Evolutionary conservation across 2,888 invertebrate genomes (phyloP).

Genomic region (Hermaeophaga mercurialis): DNA sequence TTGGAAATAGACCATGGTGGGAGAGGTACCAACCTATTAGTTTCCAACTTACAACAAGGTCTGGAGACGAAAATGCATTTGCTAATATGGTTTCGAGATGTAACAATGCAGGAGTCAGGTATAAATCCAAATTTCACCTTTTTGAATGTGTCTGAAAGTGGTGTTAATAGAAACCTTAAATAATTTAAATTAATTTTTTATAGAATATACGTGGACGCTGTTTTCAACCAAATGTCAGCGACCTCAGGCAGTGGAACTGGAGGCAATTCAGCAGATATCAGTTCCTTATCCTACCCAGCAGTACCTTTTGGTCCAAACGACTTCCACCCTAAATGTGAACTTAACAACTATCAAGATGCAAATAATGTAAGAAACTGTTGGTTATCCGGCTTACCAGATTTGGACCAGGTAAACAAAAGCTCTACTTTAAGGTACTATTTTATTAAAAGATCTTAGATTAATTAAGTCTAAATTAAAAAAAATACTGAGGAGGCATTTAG

Average conservation of each 20-base stretch:
- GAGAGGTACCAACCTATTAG: constrained; percentile 89
- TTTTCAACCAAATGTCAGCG: constrained; percentile 79
- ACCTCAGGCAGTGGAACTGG: constrained; percentile 63
- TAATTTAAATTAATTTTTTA: too few species aligned
- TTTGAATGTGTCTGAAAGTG: too few species aligned
- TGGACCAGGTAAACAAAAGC: constrained; percentile 40
- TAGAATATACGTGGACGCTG: constrained; percentile 74
- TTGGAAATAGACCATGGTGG: constrained; percentile 77
- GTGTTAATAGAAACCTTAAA: too few species aligned
- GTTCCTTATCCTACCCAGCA: constrained; percentile 56
- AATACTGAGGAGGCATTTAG: too few species aligned
- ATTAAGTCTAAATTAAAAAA: too few species aligned
- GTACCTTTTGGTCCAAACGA: constrained; percentile 71
- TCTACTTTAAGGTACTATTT: too few species aligned
- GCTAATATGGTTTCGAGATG: constrained; percentile 78
- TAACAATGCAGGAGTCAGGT: constrained; percentile 77
- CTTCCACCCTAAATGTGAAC: constrained; percentile 71
- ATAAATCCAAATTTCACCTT: too few species aligned
- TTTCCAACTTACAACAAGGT: constrained; percentile 75
- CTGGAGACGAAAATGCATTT: constrained; percentile 77
- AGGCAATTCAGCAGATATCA: constrained; percentile 62
- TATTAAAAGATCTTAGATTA: too few species aligned
- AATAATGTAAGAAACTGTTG: constrained; percentile 62
- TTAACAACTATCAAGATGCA: constrained; percentile 70
- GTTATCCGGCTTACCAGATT: constrained; percentile 58